Evolutionary conservation across 2,888 invertebrate genomes (phyloP), one percentile per base, ranked within the genome.

Genomic region (Drosophila crucigera): DNA sequence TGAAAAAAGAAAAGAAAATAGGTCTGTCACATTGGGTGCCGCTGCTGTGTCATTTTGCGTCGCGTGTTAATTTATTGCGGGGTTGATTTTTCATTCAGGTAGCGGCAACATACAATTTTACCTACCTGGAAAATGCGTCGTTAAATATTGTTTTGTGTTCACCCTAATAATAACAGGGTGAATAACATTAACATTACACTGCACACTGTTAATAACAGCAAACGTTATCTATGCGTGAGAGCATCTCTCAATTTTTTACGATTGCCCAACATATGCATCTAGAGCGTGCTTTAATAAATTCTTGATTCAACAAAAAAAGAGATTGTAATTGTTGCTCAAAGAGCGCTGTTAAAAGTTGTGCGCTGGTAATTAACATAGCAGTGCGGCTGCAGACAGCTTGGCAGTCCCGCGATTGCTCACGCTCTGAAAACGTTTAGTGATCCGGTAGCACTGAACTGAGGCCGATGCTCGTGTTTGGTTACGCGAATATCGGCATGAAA

Each of bases 71-170:
- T 88, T 88, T 88, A 82, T 82, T 68, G 55, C 72, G 76, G 85
- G 85, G 85, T 88, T 88, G 88, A 70, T 84, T 85, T 80, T 72
- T 65, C 59, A 76, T 64, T 64, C 84, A 86, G 84, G 85, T 85
- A 85, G 72, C 63, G 50, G 58, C 66, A 49, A 49, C 50, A 52
- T 55, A 62, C 35, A 19, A 68, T 78, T 68, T 61, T 86, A 84
- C 78, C 84, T 84, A 86, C 82, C 86, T 84, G 82, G 68, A 47
- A 69, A 71, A 63, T 80, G 69, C 78, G 78, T 68, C 78, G 78
- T 82, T 78, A 49, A 47, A 41, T 60, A 37, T 28, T 41, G n/a
- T 72, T 73, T 61, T 30, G 39, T 25, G 67, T 67, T 39, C 67
- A 81, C 78, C 72, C 78, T 49, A 81, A 73, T 56, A 25, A 49